phyloP scores from a whole-genome alignment of 2,888 invertebrate species.

The Nomada ruficornis region DNA sequence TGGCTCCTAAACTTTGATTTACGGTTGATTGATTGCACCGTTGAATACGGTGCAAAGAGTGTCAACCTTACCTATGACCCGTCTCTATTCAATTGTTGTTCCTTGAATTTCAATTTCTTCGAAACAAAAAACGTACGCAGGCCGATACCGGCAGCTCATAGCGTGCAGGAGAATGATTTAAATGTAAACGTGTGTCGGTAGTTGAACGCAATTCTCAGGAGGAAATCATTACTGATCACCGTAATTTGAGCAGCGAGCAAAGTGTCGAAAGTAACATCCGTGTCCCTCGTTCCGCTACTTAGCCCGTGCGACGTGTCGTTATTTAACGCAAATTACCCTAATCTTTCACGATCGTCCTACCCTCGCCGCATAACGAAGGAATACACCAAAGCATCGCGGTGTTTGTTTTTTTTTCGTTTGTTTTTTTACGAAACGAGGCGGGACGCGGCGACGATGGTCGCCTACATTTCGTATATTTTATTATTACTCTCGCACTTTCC shows the following conservation, averaged over 20 bases:
- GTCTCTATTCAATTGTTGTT: too few species aligned
- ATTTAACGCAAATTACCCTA: constrained; percentile 58
- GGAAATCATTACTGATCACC: not conserved
- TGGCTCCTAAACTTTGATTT: too few species aligned
- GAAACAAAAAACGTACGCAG: too few species aligned
- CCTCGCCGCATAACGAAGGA: constrained; percentile 61
- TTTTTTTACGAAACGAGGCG: constrained; percentile 58
- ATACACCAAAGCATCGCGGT: constrained; percentile 52
- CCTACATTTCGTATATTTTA: constrained; percentile 81
- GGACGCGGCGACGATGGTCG: constrained; percentile 66
- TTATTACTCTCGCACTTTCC: constrained; percentile 79
- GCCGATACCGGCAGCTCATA: too few species aligned
- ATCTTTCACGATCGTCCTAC: constrained; percentile 62
- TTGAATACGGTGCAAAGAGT: too few species aligned
- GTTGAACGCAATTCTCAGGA: not conserved
- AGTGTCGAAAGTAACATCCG: not conserved
- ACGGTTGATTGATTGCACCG: too few species aligned
- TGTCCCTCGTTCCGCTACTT: constrained; percentile 16
- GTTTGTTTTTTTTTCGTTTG: constrained; percentile 56
- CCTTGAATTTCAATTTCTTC: too few species aligned
- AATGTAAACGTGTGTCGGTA: too few species aligned
- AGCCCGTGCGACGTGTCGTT: constrained; percentile 42
- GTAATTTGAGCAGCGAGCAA: constrained; percentile 2
- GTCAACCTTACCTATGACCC: too few species aligned
- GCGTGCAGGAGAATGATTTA: too few species aligned